Conservation (phyloP, 2,888 invertebrate species). For the Eulithis testata region DNA sequence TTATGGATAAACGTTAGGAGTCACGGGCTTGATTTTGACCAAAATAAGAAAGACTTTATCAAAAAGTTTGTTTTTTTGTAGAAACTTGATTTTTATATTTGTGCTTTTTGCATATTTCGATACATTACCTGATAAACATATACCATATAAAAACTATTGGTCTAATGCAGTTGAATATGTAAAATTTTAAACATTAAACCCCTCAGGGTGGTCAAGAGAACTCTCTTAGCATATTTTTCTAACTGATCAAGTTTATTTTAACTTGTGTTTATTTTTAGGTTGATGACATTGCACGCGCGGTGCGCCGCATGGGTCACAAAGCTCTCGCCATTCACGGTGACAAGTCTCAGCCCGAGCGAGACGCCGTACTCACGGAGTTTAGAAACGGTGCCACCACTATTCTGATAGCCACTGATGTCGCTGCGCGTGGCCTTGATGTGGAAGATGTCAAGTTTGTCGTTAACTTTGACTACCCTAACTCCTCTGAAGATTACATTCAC, state of each 20-base stretch:
- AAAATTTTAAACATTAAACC: too few species aligned
- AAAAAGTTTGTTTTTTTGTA: too few species aligned
- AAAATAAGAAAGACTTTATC: too few species aligned
- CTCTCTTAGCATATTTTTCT: not conserved
- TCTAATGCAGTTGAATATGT: too few species aligned
- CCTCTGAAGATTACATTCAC: constrained; percentile 99
- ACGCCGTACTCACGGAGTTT: constrained; percentile 95
- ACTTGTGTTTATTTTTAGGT: constrained; percentile 85
- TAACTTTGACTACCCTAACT: constrained; percentile 98
- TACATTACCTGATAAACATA: too few species aligned
- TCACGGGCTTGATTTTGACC: too few species aligned
- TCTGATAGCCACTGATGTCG: constrained; percentile 97
- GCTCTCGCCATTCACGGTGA: constrained; percentile 97
- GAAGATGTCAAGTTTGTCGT: constrained; percentile 99
- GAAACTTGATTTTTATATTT: too few species aligned
- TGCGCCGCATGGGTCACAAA: constrained; percentile 92
- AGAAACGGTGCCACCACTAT: constrained; percentile 94
- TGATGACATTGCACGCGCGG: constrained; percentile 95
- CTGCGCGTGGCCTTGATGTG: constrained; percentile 94
- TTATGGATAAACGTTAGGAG: too few species aligned
- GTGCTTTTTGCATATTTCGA: too few species aligned
- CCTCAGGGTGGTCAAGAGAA: too few species aligned
- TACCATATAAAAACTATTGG: too few species aligned
- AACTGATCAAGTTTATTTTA: not conserved
- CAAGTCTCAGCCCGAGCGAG: constrained; percentile 97